phyloP scores from a whole-genome alignment of 2,797 vertebrate genomes.

The Melanotaenia trifasciata region DNA sequence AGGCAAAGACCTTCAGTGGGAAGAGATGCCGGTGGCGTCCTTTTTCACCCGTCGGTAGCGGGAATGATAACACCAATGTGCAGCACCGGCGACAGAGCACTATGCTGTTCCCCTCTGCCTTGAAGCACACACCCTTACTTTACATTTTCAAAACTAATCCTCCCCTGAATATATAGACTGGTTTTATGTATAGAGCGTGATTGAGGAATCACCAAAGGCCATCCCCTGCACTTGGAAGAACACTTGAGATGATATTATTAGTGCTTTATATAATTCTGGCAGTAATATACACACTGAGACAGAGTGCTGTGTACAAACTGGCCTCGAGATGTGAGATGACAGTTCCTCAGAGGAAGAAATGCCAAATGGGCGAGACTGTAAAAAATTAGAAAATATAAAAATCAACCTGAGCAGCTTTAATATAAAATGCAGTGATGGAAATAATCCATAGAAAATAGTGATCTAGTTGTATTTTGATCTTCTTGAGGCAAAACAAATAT shows the following conservation, averaged over 20 bases:
- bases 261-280: conserved; percentile 90
- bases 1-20: conserved; percentile 58
- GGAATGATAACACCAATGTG: conserved; percentile 66
- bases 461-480: no score
- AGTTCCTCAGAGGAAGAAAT: conserved; percentile 86
- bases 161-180: conserved; percentile 86
- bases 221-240: conserved; percentile 88
- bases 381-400: conserved; percentile 47
- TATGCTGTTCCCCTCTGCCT: conserved; percentile 82
- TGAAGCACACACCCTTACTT: conserved; percentile 83
- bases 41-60: conserved; percentile 68
- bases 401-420: conserved; percentile 26
- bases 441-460: neutral
- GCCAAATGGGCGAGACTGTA: conserved; percentile 78
- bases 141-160: conserved; percentile 93
- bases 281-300: conserved; percentile 81
- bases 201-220: conserved; percentile 89
- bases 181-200: conserved; percentile 90
- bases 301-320: conserved; percentile 88
- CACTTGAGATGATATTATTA: conserved; percentile 92
- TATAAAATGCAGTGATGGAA: neutral
- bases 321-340: conserved; percentile 89
- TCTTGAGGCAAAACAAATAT: neutral
- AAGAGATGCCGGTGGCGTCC: conserved; percentile 62
- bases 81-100: conserved; percentile 70